Evolutionary conservation across 2,113 vertebrate species (phyloP).

Genomic region (Amia ocellicauda): DNA sequence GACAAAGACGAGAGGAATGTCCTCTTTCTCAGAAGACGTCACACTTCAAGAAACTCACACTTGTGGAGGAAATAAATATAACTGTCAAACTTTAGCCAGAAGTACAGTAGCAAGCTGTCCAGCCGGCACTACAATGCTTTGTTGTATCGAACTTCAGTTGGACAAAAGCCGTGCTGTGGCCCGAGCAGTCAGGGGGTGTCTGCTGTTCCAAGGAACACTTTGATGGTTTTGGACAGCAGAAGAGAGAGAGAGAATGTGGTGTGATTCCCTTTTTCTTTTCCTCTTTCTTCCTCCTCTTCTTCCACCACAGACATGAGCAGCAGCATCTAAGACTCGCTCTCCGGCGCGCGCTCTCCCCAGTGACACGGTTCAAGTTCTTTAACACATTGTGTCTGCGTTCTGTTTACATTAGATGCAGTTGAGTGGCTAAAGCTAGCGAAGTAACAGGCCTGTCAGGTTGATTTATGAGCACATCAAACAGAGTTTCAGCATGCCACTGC

Average conservation of each 20-base stretch:
- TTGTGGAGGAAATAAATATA: no score
- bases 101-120: no score
- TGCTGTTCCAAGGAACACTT: not conserved
- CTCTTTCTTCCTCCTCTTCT: conserved; percentile 20
- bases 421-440: conserved; percentile 83
- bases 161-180: no score
- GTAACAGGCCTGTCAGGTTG: conserved; percentile 87
- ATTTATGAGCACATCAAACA: conserved; percentile 96
- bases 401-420: conserved; percentile 83
- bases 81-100: not conserved
- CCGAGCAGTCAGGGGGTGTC: not conserved
- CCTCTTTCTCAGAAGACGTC: no score
- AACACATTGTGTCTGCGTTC: conserved; percentile 61
- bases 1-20: no score
- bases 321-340: conserved; percentile 23
- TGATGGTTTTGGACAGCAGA: not conserved
- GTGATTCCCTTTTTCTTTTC: conserved; percentile 28
- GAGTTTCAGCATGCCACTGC: conserved; percentile 80
- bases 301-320: conserved; percentile 29
- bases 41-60: no score
- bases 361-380: conserved; percentile 69
- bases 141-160: no score
- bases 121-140: no score
- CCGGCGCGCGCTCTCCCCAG: conserved; percentile 47
- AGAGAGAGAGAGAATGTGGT: not conserved